These are phyloP conservation scores for Megathymus violae DNA, from an alignment of 1,140 invertebrate genomes.

Conservation along the genomic window DNA sequence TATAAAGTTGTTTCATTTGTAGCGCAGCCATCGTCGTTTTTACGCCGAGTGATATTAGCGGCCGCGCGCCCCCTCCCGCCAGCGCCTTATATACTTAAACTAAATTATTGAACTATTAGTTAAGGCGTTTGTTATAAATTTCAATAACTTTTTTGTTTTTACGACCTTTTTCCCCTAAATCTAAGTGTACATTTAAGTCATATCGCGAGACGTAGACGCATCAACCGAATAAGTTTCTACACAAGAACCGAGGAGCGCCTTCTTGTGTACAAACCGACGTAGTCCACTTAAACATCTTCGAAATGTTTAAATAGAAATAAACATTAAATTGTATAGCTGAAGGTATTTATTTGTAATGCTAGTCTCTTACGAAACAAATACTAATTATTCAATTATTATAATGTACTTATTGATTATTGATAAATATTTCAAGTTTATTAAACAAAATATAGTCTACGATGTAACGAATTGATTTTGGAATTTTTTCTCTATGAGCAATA, in stretches of 20 bases:
- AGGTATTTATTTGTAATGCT: conserved; percentile 83
- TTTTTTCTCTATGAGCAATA: conserved; percentile 79
- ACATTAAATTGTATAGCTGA: conserved; percentile 83
- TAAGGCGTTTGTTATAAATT: conserved; percentile 83
- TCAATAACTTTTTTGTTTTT: conserved; percentile 83
- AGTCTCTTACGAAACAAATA: conserved; percentile 83
- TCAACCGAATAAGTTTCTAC: conserved; percentile 63
- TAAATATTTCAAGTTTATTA: conserved; percentile 83
- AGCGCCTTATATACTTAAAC: conserved; percentile 62
- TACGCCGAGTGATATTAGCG: conserved; percentile 45
- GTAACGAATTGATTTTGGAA: conserved; percentile 81
- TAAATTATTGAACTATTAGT: conserved; percentile 82
- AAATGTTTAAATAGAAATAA: conserved; percentile 82
- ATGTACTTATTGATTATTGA: conserved; percentile 84
- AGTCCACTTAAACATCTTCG: conserved; percentile 80
- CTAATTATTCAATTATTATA: conserved; percentile 84
- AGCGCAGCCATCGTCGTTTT: conserved; percentile 53
- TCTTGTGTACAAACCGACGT: conserved; percentile 71
- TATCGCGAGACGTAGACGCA: conserved; percentile 80
- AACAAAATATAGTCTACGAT: conserved; percentile 80
- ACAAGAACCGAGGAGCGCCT: conserved; percentile 64
- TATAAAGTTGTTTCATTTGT: conserved; percentile 73
- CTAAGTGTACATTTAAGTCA: conserved; percentile 82
- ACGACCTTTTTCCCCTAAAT: conserved; percentile 81
- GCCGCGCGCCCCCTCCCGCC: conserved; percentile 44